Evolutionary conservation across 2,888 invertebrate genomes (phyloP), one percentile per base, ranked within the genome.

Genomic region (Trisateles emortualis): DNA sequence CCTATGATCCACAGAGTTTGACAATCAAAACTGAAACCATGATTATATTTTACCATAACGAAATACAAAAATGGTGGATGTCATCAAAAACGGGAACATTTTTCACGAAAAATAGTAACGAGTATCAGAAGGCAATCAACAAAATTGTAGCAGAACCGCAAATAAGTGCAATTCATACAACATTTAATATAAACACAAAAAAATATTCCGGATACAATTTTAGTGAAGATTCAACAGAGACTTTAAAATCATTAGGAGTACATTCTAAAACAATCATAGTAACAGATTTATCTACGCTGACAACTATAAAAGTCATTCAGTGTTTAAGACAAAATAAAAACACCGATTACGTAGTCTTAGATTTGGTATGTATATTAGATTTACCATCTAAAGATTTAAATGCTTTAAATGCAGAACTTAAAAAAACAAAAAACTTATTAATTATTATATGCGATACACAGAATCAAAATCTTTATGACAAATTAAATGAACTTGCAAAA

Each of bases 11-110:
- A 32, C 2, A 11, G 5, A 17, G 22, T 22, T 41, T 41, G 2
- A 14, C 26, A 0, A 35, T 42, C 2, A 43, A 39, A 19, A 36
- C 55, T 3, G 49, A 59, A 4, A 46, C 39, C 0, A 40, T 59
- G 8, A 45, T 52, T 43, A n/a, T 52, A 10, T 38, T 35, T 32
- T 29, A 46, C 3, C 55, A 55, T 30, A 41, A 55, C 44, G 55
- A 55, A 35, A 36, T 45, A 10, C 45, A 36, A 13, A 8, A 24
- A 29, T 36, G 45, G 45, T 45, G 35, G 45, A 29, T 59, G 40
- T 14, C 22, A 19, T 9, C 40, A 8, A 8, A 36, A 17, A 24
- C 30, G 10, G 39, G 13, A 6, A 11, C 24, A 6, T 50, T 46
- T 42, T 43, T 50, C 10, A 49, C 42, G 4, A 36, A 36, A 36